phyloP scores from a whole-genome alignment of 2,113 vertebrate genomes.

The Piliocolobus tephrosceles region DNA sequence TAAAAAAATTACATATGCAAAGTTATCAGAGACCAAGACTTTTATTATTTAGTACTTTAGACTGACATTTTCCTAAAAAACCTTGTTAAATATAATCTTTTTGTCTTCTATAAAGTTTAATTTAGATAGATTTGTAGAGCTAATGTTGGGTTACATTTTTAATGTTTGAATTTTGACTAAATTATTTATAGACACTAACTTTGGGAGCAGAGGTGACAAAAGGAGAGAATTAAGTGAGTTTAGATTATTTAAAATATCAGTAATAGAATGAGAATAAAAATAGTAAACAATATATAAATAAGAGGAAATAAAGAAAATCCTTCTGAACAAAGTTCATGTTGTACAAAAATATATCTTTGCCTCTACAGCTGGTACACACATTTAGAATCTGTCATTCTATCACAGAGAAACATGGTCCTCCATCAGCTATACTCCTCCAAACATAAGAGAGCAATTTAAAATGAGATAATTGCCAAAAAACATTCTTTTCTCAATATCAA shows the following conservation, averaged over 20 bases:
- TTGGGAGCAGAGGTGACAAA: fast-evolving
- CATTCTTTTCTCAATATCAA: not conserved
- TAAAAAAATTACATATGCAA: not conserved
- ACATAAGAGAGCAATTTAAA: not conserved
- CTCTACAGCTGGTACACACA: not conserved
- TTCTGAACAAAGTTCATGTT: not conserved
- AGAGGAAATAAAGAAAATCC: not conserved
- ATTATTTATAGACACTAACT: not conserved
- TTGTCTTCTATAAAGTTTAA: not conserved
- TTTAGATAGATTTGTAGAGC: not conserved
- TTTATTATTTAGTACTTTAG: not conserved
- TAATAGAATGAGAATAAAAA: not conserved
- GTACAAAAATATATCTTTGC: not conserved
- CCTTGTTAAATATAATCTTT: not conserved
- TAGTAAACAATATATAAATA: not conserved
- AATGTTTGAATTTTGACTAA: not conserved
- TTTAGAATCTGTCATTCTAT: not conserved
- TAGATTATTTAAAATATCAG: not conserved
- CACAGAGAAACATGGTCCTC: not conserved
- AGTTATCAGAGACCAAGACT: not conserved
- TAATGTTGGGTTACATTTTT: not conserved
- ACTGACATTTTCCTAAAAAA: not conserved
- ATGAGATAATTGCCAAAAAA: not conserved
- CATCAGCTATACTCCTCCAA: not conserved
- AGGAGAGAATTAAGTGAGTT: not conserved